Evolutionary conservation across 1,140 invertebrate genomes (phyloP), one percentile per base, ranked within the genome.

Genomic region (Pogonognathellus flavescens): DNA sequence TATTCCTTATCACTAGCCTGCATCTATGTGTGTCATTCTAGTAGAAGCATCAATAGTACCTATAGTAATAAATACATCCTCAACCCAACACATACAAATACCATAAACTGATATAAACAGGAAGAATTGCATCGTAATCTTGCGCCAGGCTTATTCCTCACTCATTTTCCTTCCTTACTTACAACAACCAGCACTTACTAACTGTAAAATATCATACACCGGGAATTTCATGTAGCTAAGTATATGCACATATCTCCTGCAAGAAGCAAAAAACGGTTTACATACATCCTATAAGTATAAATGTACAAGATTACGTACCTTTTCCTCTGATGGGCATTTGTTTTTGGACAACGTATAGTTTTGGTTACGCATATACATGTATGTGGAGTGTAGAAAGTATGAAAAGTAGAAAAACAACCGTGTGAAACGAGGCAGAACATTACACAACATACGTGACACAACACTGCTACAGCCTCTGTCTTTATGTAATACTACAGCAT

Each of bases 401-500:
- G 7, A 11, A 22, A 66, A 66, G 62, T 31, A 66, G 22, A 66
- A 66, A 60, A 59, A 18, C 22, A 20, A 66, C 18, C n/a, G n/a
- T 11, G 62, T 66, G 25, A 66, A 66, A 66, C 10, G 62, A 25
- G 25, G 25, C 22, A 25, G 25, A 66, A 66, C 62, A 25, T 20
- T 25, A 66, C 20, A 66, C 25, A 31, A 13, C 62, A 66, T 66
- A 25, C 22, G 13, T n/a, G 18, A 60, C n/a, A 18, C 9, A 66
- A 25, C 25, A 13, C 10, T 11, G 3, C 62, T 55, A 55, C 11
- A 5, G 16, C 2, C 11, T 55, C 20, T 66, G 25, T 25, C 25
- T 25, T 66, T 66, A 66, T 66, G 22, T 66, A 66, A 25, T 5
- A 31, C 20, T 66, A 66, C 22, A 25, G 20, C 62, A 66, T 66